phyloP scores from a whole-genome alignment of 2,113 vertebrate species.

The Callorhinus ursinus region DNA sequence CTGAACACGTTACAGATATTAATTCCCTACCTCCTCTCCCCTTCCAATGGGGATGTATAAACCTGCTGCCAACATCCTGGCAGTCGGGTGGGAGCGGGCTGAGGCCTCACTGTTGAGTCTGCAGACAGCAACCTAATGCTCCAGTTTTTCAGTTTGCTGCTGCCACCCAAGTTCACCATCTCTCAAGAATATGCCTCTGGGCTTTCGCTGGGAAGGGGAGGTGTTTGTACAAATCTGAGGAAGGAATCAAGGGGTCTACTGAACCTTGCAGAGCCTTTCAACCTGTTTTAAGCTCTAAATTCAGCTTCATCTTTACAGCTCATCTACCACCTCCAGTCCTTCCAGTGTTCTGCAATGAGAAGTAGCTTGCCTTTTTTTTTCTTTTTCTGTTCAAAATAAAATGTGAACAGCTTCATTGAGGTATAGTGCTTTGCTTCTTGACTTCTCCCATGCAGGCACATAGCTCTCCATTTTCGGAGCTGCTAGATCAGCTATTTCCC shows the following conservation, averaged over 20 bases:
- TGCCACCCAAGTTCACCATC: background rate
- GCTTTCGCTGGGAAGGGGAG: background rate
- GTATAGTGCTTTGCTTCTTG: background rate
- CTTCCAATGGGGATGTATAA: background rate
- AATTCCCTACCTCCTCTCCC: conserved; percentile 38
- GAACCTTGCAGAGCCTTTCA: background rate
- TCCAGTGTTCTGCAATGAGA: background rate
- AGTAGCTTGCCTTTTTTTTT: background rate
- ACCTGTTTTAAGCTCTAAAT: background rate
- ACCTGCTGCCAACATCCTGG: background rate
- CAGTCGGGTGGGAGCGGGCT: background rate
- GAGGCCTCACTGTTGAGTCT: background rate
- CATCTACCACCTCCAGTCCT: background rate
- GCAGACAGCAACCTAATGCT: background rate
- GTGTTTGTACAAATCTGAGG: background rate
- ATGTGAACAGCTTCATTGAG: background rate
- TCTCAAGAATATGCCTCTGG: background rate
- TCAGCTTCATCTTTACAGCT: background rate
- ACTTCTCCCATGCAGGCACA: conserved; percentile 21
- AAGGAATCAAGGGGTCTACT: background rate
- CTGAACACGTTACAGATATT: background rate
- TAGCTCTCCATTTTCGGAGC: conserved; percentile 21
- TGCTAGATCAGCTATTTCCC: conserved; percentile 21
- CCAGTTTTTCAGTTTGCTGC: background rate
- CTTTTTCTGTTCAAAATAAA: background rate